Conservation (phyloP, 2,888 invertebrate genomes). For the Spodoptera littoralis region DNA sequence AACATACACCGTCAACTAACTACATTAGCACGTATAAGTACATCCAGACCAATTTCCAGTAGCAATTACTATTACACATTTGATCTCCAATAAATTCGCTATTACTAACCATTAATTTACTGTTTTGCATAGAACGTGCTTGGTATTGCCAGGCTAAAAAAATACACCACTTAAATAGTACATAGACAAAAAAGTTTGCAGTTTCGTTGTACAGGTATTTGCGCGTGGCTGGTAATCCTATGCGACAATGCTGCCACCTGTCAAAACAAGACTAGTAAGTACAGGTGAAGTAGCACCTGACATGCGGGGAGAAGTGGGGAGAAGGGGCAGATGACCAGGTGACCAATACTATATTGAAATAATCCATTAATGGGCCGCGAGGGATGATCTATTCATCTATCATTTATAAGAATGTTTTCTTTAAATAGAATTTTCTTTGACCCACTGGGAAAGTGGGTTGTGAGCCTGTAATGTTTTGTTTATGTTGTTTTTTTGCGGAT, state of each 20-base stretch:
- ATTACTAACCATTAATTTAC: conserved; percentile 45
- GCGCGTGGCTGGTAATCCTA: conserved; percentile 66
- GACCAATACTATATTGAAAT: conserved; percentile 58
- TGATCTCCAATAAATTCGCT: conserved; percentile 35
- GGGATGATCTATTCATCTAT: conserved; percentile 53
- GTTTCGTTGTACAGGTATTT: conserved; percentile 52
- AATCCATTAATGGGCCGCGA: conserved; percentile 53
- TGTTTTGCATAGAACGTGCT: conserved; percentile 50
- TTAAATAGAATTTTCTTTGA: conserved; percentile 39
- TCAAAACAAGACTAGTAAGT: conserved; percentile 78
- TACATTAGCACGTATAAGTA: no score
- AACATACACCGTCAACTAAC: no score
- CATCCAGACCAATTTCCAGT: conserved; percentile 14
- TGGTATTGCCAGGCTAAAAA: conserved; percentile 33
- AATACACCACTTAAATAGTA: conserved; percentile 38
- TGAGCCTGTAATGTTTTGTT: conserved; percentile 18
- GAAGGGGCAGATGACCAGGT: conserved; percentile 48
- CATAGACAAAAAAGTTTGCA: conserved; percentile 49
- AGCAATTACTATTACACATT: conserved; percentile 3
- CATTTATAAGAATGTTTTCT: conserved; percentile 43
- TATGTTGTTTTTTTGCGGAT: conserved; percentile 36
- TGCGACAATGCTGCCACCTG: conserved; percentile 79
- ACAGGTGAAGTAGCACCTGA: conserved; percentile 84
- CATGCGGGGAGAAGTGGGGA: conserved; percentile 30
- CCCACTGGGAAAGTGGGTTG: conserved; percentile 35